Evolutionary conservation across 2,113 vertebrate species (phyloP).

Genomic region (Balaenoptera acutorostrata): DNA sequence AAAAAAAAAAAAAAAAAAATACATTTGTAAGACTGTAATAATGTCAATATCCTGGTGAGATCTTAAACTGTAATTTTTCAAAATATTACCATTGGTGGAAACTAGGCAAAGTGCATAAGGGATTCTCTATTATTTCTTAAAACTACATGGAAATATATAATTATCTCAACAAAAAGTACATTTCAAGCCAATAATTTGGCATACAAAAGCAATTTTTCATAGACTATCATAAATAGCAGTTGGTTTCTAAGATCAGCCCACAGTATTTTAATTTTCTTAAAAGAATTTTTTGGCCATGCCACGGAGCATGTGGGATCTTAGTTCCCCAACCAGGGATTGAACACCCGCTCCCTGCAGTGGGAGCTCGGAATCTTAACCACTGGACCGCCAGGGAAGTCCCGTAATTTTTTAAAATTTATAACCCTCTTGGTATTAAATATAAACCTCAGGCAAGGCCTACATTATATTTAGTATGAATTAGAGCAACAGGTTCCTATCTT

Average conservation of each 20-base stretch:
- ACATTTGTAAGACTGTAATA: not conserved
- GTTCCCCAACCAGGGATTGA: not conserved
- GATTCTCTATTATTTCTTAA: not conserved
- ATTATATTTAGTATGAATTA: not conserved
- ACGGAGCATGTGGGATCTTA: not conserved
- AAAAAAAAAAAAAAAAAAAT: not conserved
- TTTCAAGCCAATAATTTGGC: not conserved
- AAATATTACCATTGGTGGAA: not conserved
- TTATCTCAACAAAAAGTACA: not conserved
- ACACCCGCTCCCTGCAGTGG: not conserved
- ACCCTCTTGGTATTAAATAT: not conserved
- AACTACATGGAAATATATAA: not conserved
- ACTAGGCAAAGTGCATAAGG: not conserved
- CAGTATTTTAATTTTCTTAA: not conserved
- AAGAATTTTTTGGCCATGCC: not conserved
- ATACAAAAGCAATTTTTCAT: slow-evolving; percentile 4
- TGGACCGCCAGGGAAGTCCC: not conserved
- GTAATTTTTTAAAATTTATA: not conserved
- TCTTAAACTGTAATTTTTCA: not conserved
- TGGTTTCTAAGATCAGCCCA: not conserved
- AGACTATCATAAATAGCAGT: not conserved
- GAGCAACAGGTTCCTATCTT: not conserved
- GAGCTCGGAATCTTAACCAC: not conserved
- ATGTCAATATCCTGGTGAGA: not conserved
- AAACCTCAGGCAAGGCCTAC: not conserved